Evolutionary conservation across 2,888 invertebrate species (phyloP).

Genomic region (Nasonia oneida): DNA sequence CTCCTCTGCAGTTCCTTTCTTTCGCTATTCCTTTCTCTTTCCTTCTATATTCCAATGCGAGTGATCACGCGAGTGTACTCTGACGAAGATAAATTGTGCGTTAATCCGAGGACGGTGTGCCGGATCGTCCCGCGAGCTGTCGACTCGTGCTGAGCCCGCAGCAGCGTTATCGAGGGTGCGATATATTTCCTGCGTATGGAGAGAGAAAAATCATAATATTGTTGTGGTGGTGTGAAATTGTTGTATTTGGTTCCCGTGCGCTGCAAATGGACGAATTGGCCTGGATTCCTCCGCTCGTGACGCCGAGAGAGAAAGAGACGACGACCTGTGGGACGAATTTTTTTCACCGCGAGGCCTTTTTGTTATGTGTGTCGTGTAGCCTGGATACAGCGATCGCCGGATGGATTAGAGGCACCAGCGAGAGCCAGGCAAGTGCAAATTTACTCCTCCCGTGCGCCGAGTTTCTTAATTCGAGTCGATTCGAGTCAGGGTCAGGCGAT

Average conservation of each 20-base stretch:
- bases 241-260: too few relatives aligned
- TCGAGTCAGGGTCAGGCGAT: background rate
- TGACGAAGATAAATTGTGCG: background rate
- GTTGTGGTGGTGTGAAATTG: background rate
- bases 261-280: background rate
- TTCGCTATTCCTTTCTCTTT: background rate
- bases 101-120: background rate
- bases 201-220: background rate
- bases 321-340: conserved; percentile 22
- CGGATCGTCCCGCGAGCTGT: background rate
- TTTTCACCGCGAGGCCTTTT: background rate
- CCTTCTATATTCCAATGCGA: too few relatives aligned
- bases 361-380: background rate
- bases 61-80: background rate
- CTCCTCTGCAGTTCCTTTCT: background rate
- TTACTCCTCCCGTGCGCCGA: background rate
- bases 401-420: conserved; percentile 44
- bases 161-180: background rate
- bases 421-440: conserved; percentile 44
- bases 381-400: conserved; percentile 38
- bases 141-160: background rate
- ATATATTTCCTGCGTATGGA: too few relatives aligned
- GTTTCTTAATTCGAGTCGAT: background rate
- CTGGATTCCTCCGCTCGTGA: background rate
- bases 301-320: background rate